Base-by-base conservation (phyloP, 2,888 invertebrate genomes). In the Acrobasis suavella region DNA sequence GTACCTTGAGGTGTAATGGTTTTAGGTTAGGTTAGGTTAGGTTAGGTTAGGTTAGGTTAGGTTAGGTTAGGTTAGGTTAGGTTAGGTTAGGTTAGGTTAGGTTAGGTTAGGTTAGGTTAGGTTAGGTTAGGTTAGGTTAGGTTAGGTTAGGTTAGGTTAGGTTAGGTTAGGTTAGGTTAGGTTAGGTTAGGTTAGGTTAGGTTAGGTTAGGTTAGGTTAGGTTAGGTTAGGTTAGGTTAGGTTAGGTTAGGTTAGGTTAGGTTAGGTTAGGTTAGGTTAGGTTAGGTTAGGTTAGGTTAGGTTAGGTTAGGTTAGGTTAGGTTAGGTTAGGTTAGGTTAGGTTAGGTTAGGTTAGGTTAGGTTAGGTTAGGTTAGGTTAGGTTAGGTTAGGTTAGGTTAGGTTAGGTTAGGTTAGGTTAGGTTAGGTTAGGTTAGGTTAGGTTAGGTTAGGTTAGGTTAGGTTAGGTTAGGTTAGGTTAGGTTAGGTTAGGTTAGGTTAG, bases 21-120 rank as follows among this genome's bases (percentile, higher is more conserved):
- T n/a, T 67, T 67, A 65, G 67, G 65, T 67, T 65, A 65, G 65
- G 66, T 66, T 65, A 64, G 65, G 65, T 65, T 64, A 64, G 67
- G 67, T 65, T 65, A 65, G 65, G 67, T 62, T 63, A 66, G 65
- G 66, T 64, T 65, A 65, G 65, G 69, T 69, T 64, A 66, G 69
- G 67, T 69, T 69, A 69, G 67, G 69, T 69, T 66, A 69, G 69
- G 69, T 69, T 69, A 69, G 67, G 69, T 69, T 64, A 67, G 67
- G 69, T 67, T 67, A 69, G 68, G 67, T 69, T 66, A 67, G 69
- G 67, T 69, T 68, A 68, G 66, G 69, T 67, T 67, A 67, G 67
- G 69, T 69, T 66, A 67, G 66, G 67, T 67, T 66, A 69, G 67
- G 67, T 67, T 67, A 67, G 66, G 68, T 68, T 65, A 66, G 66